phyloP scores from a whole-genome alignment of 2,797 vertebrate genomes.

The Sebastes aleutianus region DNA sequence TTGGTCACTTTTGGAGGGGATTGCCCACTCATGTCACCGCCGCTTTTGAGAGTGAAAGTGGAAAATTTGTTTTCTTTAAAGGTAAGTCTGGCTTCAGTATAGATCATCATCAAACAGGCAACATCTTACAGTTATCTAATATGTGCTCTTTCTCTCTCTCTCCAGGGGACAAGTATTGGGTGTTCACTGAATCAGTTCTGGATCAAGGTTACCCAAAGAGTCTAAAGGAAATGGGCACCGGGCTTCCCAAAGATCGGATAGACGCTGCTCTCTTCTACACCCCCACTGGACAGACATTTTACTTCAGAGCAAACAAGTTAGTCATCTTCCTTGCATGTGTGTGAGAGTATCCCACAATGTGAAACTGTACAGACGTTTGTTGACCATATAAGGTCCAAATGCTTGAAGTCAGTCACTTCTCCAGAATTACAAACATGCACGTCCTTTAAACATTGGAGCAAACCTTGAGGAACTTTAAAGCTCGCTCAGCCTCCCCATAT shows the following conservation, averaged over 20 bases:
- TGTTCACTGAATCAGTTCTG: conserved; percentile 87
- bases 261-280: conserved; percentile 91
- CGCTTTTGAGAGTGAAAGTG: conserved; percentile 92
- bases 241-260: conserved; percentile 88
- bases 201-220: conserved; percentile 86
- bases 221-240: conserved; percentile 87
- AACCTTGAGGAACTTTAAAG: neutral
- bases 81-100: conserved; percentile 68
- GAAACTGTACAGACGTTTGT: conserved; percentile 3
- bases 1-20: conserved; percentile 93
- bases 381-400: conserved; percentile 37
- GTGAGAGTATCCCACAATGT: neutral
- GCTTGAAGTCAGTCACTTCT: conserved; percentile 5
- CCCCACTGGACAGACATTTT: conserved; percentile 90
- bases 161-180: conserved; percentile 90
- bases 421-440: conserved; percentile 21
- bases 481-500: neutral
- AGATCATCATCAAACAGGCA: neutral
- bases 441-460: conserved; percentile 26
- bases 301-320: conserved; percentile 90
- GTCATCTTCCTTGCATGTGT: conserved; percentile 35
- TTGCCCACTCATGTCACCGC: conserved; percentile 85
- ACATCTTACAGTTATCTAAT: neutral
- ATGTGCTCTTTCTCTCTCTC: neutral
- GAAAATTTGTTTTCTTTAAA: conserved; percentile 94